Evolutionary conservation across 2,113 vertebrate species (phyloP).

Genomic region (Mobula birostris): DNA sequence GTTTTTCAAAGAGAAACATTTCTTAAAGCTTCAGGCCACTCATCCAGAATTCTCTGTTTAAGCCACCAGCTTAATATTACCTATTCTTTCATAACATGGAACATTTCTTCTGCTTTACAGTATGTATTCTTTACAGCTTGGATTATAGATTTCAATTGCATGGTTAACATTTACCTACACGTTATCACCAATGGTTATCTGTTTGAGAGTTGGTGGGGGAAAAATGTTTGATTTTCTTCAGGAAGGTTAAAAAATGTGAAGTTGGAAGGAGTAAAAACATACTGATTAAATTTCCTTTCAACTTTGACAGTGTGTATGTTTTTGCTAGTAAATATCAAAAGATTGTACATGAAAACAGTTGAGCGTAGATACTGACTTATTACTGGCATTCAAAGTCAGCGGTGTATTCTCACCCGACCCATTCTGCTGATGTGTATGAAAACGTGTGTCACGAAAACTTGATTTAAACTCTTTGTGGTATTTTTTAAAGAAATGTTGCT

Average conservation of each 20-base stretch:
- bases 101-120: background rate
- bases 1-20: background rate
- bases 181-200: background rate
- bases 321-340: background rate
- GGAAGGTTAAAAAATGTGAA: background rate
- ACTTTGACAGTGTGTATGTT: background rate
- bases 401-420: background rate
- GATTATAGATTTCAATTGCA: background rate
- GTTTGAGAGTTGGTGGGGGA: background rate
- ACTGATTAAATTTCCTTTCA: background rate
- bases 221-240: background rate
- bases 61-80: background rate
- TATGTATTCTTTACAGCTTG: background rate
- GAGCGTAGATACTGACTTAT: background rate
- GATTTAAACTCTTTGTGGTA: background rate
- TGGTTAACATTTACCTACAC: background rate
- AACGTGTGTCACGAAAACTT: no score
- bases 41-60: background rate
- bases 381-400: background rate
- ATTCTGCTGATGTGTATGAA: background rate
- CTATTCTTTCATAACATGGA: background rate
- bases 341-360: background rate
- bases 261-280: background rate
- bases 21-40: background rate
- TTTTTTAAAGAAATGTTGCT: background rate